Conservation (phyloP, 2,113 vertebrate species). For the Vireo altiloquus region DNA sequence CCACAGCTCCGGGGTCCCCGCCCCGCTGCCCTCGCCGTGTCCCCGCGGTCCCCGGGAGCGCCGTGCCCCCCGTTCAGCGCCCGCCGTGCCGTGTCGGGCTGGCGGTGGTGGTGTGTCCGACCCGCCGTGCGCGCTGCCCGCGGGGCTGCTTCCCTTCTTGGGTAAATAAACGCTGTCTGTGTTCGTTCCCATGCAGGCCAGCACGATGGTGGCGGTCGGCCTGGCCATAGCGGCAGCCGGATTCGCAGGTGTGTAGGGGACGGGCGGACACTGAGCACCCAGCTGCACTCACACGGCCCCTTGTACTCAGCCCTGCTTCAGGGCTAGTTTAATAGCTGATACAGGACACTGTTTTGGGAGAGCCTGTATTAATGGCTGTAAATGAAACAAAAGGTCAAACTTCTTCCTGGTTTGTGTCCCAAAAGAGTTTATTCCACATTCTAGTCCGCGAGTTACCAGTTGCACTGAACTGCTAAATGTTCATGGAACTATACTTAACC, state of each 20-base stretch:
- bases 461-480: background rate
- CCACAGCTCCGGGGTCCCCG: accelerated
- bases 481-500: background rate
- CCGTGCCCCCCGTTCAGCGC: background rate
- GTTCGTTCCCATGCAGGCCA: constrained; percentile 70
- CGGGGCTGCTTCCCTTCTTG: accelerated
- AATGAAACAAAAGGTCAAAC: background rate
- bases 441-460: background rate
- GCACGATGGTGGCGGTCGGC: constrained; percentile 87
- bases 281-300: accelerated
- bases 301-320: accelerated
- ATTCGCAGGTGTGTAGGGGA: constrained; percentile 84
- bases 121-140: accelerated
- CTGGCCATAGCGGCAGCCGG: constrained; percentile 90
- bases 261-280: background rate
- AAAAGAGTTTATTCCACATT: accelerated
- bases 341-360: background rate
- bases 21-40: background rate
- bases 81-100: background rate
- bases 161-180: background rate
- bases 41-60: background rate
- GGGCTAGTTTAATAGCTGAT: background rate
- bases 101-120: accelerated
- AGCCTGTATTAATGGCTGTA: background rate
- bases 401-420: accelerated